Evolutionary conservation across 2,888 invertebrate species (phyloP).

Genomic region (Trachelus tabidus): DNA sequence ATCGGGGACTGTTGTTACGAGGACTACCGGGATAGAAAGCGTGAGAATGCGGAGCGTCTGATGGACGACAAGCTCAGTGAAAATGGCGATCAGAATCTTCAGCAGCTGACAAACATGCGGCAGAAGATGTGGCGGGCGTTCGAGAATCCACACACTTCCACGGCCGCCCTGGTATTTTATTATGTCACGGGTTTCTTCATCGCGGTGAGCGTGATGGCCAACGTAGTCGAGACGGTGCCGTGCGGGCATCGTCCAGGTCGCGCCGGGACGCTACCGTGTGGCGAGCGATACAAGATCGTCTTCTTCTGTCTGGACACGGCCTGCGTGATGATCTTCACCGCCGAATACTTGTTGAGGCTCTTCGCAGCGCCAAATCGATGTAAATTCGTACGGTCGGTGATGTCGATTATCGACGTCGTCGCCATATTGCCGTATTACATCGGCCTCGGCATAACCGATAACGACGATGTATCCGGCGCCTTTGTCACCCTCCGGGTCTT

Average conservation of each 20-base stretch:
- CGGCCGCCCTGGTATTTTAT: conserved; percentile 99
- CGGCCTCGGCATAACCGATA: conserved; percentile 96
- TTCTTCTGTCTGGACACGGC: conserved; percentile 99
- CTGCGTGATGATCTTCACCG: conserved; percentile 99
- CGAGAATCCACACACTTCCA: conserved; percentile 99
- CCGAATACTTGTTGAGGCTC: conserved; percentile 93
- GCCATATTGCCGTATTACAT: conserved; percentile 99
- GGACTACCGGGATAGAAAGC: conserved; percentile 98
- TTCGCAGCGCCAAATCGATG: conserved; percentile 99
- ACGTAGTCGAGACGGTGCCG: conserved; percentile 97
- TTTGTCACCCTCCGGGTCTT: conserved; percentile 99
- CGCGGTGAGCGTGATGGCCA: conserved; percentile 98
- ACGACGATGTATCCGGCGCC: conserved; percentile 98
- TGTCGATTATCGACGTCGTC: conserved; percentile 99
- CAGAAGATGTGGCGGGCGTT: conserved; percentile 99
- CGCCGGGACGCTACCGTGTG: conserved; percentile 92
- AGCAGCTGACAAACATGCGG: conserved; percentile 87
- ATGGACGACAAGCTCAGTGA: conserved; percentile 97
- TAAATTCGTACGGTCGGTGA: conserved; percentile 97
- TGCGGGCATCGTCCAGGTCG: conserved; percentile 90
- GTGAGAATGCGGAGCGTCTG: conserved; percentile 97
- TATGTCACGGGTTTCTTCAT: conserved; percentile 99
- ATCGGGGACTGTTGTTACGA: conserved; percentile 99
- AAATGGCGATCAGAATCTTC: conserved; percentile 89
- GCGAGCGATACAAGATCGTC: conserved; percentile 96